phyloP scores from a whole-genome alignment of 53 echinoderm and acorn worm genomes.

The Luidia sarsii region DNA sequence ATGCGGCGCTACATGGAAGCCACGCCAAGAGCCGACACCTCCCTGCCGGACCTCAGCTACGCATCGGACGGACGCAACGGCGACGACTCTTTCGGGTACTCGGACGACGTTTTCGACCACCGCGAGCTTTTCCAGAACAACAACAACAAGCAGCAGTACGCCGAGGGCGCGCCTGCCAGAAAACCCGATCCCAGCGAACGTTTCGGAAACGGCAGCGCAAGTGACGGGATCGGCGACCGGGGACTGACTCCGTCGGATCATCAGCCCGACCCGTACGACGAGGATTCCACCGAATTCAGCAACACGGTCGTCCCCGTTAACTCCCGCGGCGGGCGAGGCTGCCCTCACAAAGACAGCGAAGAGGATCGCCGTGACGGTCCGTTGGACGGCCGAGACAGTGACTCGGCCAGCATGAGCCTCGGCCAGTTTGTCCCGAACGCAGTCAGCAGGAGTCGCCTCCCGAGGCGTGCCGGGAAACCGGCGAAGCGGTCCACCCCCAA shows the following conservation, averaged over 20 bases:
- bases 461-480: conserved; percentile 30
- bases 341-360: conserved; percentile 52
- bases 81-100: conserved; percentile 18
- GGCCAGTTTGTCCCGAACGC: conserved; percentile 82
- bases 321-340: conserved; percentile 26
- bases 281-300: conserved; percentile 8
- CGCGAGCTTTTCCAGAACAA: conserved; percentile 20
- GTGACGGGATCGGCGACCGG: background rate
- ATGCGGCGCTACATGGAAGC: conserved; percentile 84
- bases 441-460: conserved; percentile 36
- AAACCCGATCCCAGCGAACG: conserved; percentile 6
- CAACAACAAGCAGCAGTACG: conserved; percentile 10
- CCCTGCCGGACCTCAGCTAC: conserved; percentile 5
- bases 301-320: conserved; percentile 31
- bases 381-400: conserved; percentile 46
- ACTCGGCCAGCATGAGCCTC: conserved; percentile 60
- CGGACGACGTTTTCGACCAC: conserved; percentile 30
- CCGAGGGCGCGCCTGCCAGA: background rate
- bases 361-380: conserved; percentile 64
- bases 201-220: background rate
- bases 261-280: background rate
- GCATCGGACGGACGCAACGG: conserved; percentile 4
- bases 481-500: conserved; percentile 18
- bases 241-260: background rate
- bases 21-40: conserved; percentile 55